phyloP scores from a whole-genome alignment of 2,888 invertebrate species.

The Hymenopus coronatus region DNA sequence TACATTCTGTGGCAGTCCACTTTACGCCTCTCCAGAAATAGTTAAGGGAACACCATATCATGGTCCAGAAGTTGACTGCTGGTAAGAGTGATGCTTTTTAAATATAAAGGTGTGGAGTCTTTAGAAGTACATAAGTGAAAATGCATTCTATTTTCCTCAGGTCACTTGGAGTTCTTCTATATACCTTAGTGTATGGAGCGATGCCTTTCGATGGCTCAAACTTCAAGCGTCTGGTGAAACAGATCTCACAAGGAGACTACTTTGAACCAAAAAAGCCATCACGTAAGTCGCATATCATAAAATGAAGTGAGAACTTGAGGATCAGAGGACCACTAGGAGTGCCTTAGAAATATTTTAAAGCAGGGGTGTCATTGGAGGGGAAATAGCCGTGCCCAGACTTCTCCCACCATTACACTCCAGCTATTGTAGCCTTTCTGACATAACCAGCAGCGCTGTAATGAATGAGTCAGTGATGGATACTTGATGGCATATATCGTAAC shows the following conservation, averaged over 20 bases:
- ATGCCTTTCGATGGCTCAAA: conserved; percentile 99
- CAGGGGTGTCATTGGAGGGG: too few relatives aligned
- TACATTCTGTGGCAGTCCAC: conserved; percentile 94
- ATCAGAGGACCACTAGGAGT: too few relatives aligned
- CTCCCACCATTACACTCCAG: too few relatives aligned
- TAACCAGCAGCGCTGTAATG: too few relatives aligned
- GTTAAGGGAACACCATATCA: conserved; percentile 95
- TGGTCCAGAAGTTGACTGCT: conserved; percentile 82
- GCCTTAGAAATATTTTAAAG: too few relatives aligned
- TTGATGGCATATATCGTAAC: too few relatives aligned
- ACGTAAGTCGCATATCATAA: conserved; percentile 55
- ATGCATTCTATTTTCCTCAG: conserved; percentile 44
- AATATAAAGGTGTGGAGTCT: neutral
- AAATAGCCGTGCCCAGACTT: too few relatives aligned
- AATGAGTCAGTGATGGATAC: too few relatives aligned
- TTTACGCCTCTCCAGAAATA: conserved; percentile 97
- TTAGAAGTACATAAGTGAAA: neutral
- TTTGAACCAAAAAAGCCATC: conserved; percentile 94
- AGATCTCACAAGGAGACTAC: conserved; percentile 96
- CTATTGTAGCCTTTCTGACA: too few relatives aligned
- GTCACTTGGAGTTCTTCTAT: conserved; percentile 95
- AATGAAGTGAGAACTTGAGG: too few relatives aligned
- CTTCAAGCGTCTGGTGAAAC: conserved; percentile 93
- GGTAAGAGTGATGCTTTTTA: conserved; percentile 37
- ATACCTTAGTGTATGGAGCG: conserved; percentile 97